Percentiles rank a stretch among this genome's conserved stretches.
Evolutionary conservation across 1,140 invertebrate genomes (phyloP).

Genomic region (Elysia chlorotica): DNA sequence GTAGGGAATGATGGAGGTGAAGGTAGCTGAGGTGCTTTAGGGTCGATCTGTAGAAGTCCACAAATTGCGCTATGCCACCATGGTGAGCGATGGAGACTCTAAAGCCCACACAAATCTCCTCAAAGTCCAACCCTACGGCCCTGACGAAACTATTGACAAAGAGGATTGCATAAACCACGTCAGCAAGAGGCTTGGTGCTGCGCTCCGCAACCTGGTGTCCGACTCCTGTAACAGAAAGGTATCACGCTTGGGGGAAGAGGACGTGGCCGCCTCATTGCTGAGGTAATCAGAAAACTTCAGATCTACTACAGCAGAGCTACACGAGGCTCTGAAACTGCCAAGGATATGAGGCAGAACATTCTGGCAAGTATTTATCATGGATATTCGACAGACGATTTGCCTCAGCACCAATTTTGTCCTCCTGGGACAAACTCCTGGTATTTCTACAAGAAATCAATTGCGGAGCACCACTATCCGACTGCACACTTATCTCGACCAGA

Average conservation of each 20-base stretch:
- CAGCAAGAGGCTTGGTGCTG: not conserved
- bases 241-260: not conserved
- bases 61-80: not conserved
- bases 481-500: too few relatives aligned
- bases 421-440: not conserved
- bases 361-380: not conserved
- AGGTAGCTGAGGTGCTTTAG: not conserved
- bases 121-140: not conserved
- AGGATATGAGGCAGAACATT: not conserved
- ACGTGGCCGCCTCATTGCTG: not conserved
- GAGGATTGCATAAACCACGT: not conserved
- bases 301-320: not conserved
- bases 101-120: not conserved
- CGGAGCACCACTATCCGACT: too few relatives aligned
- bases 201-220: not conserved
- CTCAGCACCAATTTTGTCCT: not conserved
- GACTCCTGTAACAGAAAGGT: not conserved
- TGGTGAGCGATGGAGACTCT: not conserved
- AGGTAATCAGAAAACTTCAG: not conserved
- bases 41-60: not conserved
- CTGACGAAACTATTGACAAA: not conserved
- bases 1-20: not conserved
- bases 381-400: not conserved
- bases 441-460: too few relatives aligned
- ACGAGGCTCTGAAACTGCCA: not conserved